Conservation (phyloP, 2,113 vertebrate genomes). For the Pseudorasbora parva region DNA sequence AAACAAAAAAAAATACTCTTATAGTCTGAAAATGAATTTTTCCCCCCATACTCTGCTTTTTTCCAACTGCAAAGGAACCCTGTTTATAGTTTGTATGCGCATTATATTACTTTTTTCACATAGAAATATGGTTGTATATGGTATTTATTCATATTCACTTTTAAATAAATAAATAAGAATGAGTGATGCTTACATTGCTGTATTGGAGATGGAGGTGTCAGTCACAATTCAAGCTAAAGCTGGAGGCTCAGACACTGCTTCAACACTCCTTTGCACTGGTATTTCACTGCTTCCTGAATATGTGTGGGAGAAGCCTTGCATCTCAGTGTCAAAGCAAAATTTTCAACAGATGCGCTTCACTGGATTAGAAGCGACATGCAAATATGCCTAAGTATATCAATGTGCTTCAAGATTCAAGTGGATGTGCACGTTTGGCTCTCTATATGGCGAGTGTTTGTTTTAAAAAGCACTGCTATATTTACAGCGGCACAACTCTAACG, state of each 20-base stretch:
- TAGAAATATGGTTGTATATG: not conserved
- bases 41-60: too few species aligned
- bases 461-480: constrained; percentile 2
- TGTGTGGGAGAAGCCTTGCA: constrained; percentile 25
- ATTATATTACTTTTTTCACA: not conserved
- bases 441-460: constrained; percentile 26
- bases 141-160: not conserved
- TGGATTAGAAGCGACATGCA: constrained; percentile 18
- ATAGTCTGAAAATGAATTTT: too few species aligned
- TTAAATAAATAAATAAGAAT: constrained; percentile 28
- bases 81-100: too few species aligned
- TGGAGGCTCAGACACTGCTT: not conserved
- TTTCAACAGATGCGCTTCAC: constrained; percentile 14
- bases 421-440: not conserved
- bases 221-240: constrained; percentile 6
- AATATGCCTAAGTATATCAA: constrained; percentile 13
- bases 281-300: not conserved
- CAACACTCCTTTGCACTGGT: not conserved
- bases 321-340: not conserved
- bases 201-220: constrained; percentile 9
- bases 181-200: not conserved
- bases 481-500: not conserved
- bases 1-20: too few species aligned
- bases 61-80: too few species aligned
- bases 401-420: constrained; percentile 4